A percentile compares a stretch with the other conserved stretches of the same genome.
Evolutionary conservation across 2,797 vertebrate species (phyloP).

Genomic region (Setipinna tenuifilis): DNA sequence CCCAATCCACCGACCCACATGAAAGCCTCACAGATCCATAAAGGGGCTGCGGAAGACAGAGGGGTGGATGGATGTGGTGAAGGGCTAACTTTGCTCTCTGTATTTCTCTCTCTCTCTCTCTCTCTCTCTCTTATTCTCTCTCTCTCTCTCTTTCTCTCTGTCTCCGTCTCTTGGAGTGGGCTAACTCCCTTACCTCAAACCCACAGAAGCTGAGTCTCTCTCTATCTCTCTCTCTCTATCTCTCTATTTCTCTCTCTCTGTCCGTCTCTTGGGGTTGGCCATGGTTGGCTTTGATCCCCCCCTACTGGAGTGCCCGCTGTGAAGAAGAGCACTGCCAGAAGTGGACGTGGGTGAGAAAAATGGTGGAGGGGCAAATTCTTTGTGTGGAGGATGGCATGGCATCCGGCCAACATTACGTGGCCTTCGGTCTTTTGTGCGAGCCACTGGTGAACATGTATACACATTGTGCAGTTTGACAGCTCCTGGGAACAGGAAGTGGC

Average conservation of each 20-base stretch:
- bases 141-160: neutral
- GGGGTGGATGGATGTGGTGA: neutral
- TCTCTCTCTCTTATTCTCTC: neutral
- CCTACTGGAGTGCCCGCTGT: conserved; percentile 42
- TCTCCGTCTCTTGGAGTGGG: neutral
- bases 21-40: conserved; percentile 57
- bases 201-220: conserved; percentile 49
- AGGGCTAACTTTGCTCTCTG: neutral
- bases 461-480: neutral
- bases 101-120: neutral
- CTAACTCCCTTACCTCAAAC: too few species aligned
- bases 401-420: conserved; percentile 49
- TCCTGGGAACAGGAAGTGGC: neutral
- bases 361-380: conserved; percentile 31
- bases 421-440: conserved; percentile 28
- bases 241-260: neutral
- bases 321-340: conserved; percentile 55
- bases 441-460: conserved; percentile 10
- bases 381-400: conserved; percentile 49
- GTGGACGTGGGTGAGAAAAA: neutral
- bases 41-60: conserved; percentile 31
- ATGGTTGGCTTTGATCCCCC: conserved; percentile 66
- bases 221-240: too few species aligned
- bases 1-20: conserved; percentile 53
- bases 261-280: conserved; percentile 6